Evolutionary conservation across 1,140 invertebrate species (phyloP), one percentile per base, ranked within the genome.

Genomic region (Solenopsis fugax): DNA sequence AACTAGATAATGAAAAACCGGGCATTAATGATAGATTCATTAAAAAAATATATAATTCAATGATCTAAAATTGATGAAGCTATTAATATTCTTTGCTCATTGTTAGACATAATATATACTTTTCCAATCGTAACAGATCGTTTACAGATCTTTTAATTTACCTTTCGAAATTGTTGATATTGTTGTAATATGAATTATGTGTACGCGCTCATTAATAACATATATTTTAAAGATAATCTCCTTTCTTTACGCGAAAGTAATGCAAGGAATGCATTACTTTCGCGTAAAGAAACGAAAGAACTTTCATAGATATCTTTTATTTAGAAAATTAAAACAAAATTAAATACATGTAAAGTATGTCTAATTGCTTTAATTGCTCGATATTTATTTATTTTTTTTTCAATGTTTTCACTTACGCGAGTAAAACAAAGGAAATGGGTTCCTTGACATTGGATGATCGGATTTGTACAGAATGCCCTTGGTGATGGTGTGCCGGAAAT

Each of bases 401-500:
- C 0, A 13, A 29, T 2, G 29, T 52, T 0, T 48, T 72, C 58
- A 45, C 16, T 67, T 37, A 41, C n/a, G 18, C 7, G 1, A 13
- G 16, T 54, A 18, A 24, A 71, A 45, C 13, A 18, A 56, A 81
- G 13, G 37, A 29, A 80, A 54, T 80, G 29, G 4, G 3, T 54
- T 71, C 16, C 58, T 85, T 78, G 50, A 24, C 45, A 69, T 21
- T 64, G 69, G 69, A 71, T 54, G 29, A 29, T 12, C 64, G 13
- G 65, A 85, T 71, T 75, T 58, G 58, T 29, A 75, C 29, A 64
- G 52, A 67, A 24, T 29, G 45, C 9, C 67, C 69, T 80, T 88
- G 75, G 50, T 48, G 34, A 16, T n/a, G 48, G 21, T 72, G 52
- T 12, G 56, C n/a, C 56, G 54, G 64, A 86, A 90, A 82, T 87